Percentiles rank a stretch among this genome's conserved stretches.
These are phyloP conservation scores for Caenorhabditis sp. DNA, from an alignment of 2,888 invertebrate genomes.

Conservation along the genomic window DNA sequence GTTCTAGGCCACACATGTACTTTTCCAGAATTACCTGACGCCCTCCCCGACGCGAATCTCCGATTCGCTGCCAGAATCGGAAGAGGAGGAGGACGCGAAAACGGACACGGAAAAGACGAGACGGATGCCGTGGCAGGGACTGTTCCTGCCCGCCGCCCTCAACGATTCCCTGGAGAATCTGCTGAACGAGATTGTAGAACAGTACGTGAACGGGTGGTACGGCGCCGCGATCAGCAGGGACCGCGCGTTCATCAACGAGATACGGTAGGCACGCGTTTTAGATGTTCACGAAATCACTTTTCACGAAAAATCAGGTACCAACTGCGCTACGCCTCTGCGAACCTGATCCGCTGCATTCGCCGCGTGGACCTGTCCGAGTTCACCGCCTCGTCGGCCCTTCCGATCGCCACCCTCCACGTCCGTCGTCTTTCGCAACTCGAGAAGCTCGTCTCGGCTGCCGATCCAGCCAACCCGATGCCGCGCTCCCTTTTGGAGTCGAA, in stretches of 20 bases:
- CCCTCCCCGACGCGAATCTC: too few relatives aligned
- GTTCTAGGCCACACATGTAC: too few relatives aligned
- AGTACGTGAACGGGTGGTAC: slow-evolving; percentile 75
- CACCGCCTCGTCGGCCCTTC: slow-evolving; percentile 65
- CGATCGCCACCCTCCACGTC: slow-evolving; percentile 69
- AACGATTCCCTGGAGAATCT: slow-evolving; percentile 73
- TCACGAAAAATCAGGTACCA: slow-evolving; percentile 76
- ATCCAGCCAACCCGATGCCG: background rate
- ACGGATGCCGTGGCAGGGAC: slow-evolving; percentile 61
- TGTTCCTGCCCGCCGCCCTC: slow-evolving; percentile 45
- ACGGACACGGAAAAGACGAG: slow-evolving; percentile 39
- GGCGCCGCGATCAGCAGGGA: slow-evolving; percentile 72
- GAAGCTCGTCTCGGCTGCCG: background rate
- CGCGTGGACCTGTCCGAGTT: slow-evolving; percentile 65
- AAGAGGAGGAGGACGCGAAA: slow-evolving; percentile 23
- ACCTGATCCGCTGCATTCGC: slow-evolving; percentile 59
- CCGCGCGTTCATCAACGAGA: slow-evolving; percentile 74
- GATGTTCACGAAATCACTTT: too few relatives aligned
- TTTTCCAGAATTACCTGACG: slow-evolving; percentile 4
- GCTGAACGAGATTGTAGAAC: slow-evolving; percentile 70
- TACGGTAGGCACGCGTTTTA: too few relatives aligned
- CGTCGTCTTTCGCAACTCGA: slow-evolving; percentile 47
- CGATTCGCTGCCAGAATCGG: background rate
- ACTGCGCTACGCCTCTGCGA: slow-evolving; percentile 68
- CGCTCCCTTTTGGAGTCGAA: slow-evolving; percentile 58